Evolutionary conservation across 2,113 vertebrate species (phyloP).

Genomic region (human): DNA sequence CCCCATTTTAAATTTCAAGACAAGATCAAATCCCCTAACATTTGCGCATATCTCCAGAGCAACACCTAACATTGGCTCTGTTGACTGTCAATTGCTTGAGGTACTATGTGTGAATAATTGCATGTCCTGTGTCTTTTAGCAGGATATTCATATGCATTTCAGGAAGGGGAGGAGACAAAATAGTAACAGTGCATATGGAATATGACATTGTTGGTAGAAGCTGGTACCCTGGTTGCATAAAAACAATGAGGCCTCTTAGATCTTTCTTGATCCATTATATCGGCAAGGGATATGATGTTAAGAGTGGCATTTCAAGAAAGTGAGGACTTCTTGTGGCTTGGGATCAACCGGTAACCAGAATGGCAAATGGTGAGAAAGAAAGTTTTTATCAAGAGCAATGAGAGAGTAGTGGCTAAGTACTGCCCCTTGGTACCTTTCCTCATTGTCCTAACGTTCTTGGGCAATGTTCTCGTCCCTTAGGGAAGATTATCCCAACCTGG

Average conservation of each 20-base stretch:
- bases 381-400: neutral
- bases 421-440: neutral
- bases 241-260: neutral
- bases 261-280: neutral
- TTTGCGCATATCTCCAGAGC: neutral
- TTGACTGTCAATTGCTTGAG: neutral
- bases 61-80: neutral
- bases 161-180: neutral
- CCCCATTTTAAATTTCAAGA: neutral
- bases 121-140: neutral
- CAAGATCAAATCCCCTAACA: neutral
- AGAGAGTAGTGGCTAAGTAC: neutral
- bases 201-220: neutral
- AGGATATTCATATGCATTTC: neutral
- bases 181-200: fast-evolving
- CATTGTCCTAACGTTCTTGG: too few species aligned
- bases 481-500: neutral
- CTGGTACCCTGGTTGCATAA: neutral
- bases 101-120: neutral
- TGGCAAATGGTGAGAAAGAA: neutral
- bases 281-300: neutral
- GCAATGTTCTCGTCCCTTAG: neutral
- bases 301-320: neutral
- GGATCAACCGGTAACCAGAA: neutral
- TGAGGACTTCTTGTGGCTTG: neutral